Percentiles rank a stretch among this genome's conserved stretches.
phyloP scores from a whole-genome alignment of 2,888 invertebrate species.

The Andrena bicolor region DNA sequence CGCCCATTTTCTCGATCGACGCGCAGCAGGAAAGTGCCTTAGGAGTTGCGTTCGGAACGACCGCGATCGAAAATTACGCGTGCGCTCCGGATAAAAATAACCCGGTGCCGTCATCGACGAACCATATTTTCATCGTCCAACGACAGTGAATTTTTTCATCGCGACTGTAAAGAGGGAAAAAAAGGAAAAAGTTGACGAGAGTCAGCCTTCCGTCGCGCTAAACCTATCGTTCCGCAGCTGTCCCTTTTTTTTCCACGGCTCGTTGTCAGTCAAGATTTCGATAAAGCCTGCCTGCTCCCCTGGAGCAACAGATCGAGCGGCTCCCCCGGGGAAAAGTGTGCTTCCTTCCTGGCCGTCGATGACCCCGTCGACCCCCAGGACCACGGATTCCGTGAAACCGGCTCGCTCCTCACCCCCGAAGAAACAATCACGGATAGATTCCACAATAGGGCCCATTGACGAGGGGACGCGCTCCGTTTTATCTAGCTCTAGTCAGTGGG shows the following conservation, averaged over 20 bases:
- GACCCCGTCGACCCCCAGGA: slow-evolving; percentile 12
- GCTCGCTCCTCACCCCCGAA: not conserved
- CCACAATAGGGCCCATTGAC: slow-evolving; percentile 67
- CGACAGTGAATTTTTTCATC: slow-evolving; percentile 36
- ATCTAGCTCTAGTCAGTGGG: slow-evolving; percentile 17
- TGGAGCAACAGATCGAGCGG: not conserved
- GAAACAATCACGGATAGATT: slow-evolving; percentile 65
- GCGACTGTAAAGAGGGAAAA: not conserved
- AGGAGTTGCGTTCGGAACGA: not conserved
- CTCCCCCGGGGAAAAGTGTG: not conserved
- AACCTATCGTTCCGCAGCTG: slow-evolving; percentile 55
- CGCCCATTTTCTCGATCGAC: not conserved
- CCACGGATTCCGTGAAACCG: slow-evolving; percentile 31
- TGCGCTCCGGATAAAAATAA: slow-evolving; percentile 11
- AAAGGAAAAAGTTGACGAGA: slow-evolving; percentile 63
- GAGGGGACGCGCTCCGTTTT: slow-evolving; percentile 15
- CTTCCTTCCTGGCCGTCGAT: slow-evolving; percentile 35
- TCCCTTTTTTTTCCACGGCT: slow-evolving; percentile 26
- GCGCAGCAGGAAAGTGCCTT: not conserved
- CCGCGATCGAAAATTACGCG: slow-evolving; percentile 9
- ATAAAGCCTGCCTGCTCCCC: slow-evolving; percentile 28
- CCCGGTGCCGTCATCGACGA: slow-evolving; percentile 19
- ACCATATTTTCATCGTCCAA: slow-evolving; percentile 25
- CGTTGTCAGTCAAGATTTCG: slow-evolving; percentile 54
- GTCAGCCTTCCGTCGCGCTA: slow-evolving; percentile 60